Percentiles rank a stretch among this genome's conserved stretches.
These are phyloP conservation scores for Myrmophylax atrothorax DNA, from an alignment of 2,113 vertebrate species.

Conservation along the genomic window DNA sequence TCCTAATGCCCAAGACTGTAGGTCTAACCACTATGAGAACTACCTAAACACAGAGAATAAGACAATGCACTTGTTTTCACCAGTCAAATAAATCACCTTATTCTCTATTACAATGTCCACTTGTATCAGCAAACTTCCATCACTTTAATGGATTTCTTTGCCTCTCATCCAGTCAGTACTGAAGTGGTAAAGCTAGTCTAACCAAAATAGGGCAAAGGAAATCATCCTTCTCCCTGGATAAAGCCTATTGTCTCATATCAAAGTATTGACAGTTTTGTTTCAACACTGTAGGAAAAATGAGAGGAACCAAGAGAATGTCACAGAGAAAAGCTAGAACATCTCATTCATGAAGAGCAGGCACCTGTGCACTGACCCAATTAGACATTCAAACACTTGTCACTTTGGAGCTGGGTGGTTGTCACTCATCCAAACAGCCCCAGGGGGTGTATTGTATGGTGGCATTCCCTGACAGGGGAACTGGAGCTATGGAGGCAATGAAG, in stretches of 20 bases:
- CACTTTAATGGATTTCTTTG: background rate
- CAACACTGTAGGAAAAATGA: background rate
- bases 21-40: background rate
- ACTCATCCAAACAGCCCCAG: conserved; percentile 34
- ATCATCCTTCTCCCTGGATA: background rate
- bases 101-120: background rate
- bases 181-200: background rate
- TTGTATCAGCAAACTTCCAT: background rate
- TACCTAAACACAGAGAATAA: background rate
- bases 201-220: background rate
- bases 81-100: background rate
- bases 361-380: conserved; percentile 62
- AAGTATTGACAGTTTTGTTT: background rate
- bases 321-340: conserved; percentile 22
- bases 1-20: background rate
- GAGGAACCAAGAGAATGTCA: background rate
- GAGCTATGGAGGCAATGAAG: conserved; percentile 13
- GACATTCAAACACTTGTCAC: conserved; percentile 56
- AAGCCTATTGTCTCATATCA: background rate
- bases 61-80: background rate
- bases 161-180: background rate
- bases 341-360: conserved; percentile 18
- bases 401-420: conserved; percentile 47
- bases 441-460: conserved; percentile 18
- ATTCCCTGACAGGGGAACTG: conserved; percentile 32